Conservation (phyloP, 2,888 invertebrate species). For the Lamellibrachia columna region DNA sequence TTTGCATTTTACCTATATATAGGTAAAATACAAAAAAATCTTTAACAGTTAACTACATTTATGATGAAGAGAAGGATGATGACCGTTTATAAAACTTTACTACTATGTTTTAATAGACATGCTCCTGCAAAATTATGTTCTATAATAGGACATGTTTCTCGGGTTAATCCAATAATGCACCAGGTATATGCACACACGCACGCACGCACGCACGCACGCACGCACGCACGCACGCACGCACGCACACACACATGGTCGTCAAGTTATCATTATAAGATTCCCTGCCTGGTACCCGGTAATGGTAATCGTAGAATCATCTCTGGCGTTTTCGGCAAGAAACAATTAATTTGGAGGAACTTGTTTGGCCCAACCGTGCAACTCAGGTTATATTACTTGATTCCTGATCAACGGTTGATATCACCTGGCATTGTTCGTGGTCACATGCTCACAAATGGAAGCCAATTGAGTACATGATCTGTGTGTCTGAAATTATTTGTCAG, state of each 20-base stretch:
- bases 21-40: background rate
- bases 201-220: too few species aligned
- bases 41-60: background rate
- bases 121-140: background rate
- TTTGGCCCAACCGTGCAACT: background rate
- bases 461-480: background rate
- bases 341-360: background rate
- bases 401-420: constrained; percentile 8
- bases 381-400: background rate
- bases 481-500: background rate
- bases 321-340: background rate
- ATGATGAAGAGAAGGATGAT: background rate
- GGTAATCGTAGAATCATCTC: background rate
- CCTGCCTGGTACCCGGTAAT: background rate
- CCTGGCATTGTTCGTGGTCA: background rate
- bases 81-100: background rate
- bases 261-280: background rate
- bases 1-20: background rate
- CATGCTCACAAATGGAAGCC: background rate
- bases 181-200: background rate
- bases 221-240: too few species aligned
- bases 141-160: background rate
- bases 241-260: background rate
- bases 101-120: background rate
- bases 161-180: background rate